These are phyloP conservation scores for Mormyrus proboscirostris DNA, from an alignment of 2,797 vertebrate species.

Conservation along the genomic window DNA sequence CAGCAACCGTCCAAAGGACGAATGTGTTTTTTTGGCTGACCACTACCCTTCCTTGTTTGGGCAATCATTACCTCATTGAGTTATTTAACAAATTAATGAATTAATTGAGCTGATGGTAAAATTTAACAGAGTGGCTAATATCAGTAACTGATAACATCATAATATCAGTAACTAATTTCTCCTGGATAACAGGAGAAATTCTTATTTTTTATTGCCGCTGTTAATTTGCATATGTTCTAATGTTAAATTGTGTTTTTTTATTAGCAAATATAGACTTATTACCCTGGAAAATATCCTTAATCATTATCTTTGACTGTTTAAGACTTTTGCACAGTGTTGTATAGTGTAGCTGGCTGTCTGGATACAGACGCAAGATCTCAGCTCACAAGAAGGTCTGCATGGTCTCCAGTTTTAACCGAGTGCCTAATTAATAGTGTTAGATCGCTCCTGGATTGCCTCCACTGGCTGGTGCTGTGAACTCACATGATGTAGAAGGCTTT, in stretches of 20 bases:
- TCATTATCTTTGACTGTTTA: neutral
- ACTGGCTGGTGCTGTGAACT: neutral
- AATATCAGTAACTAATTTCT: neutral
- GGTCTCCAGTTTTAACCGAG: neutral
- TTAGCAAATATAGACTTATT: neutral
- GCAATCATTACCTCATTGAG: neutral
- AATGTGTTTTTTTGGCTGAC: neutral
- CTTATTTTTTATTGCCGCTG: neutral
- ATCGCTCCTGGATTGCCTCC: neutral
- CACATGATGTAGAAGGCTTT: neutral
- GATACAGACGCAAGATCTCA: neutral
- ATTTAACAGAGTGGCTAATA: neutral
- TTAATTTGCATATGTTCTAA: neutral
- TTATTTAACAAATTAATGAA: neutral
- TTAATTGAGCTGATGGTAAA: neutral
- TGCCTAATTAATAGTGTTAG: neutral
- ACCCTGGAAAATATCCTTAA: neutral
- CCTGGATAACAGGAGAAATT: neutral
- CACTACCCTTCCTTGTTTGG: neutral
- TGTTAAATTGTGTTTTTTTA: neutral
- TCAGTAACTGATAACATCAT: neutral
- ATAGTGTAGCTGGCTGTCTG: neutral
- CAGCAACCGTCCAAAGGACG: neutral
- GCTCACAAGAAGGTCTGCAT: neutral
- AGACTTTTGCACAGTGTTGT: neutral